Base-by-base conservation (phyloP, 2,888 invertebrate genomes). In the Uropetala carovei region DNA sequence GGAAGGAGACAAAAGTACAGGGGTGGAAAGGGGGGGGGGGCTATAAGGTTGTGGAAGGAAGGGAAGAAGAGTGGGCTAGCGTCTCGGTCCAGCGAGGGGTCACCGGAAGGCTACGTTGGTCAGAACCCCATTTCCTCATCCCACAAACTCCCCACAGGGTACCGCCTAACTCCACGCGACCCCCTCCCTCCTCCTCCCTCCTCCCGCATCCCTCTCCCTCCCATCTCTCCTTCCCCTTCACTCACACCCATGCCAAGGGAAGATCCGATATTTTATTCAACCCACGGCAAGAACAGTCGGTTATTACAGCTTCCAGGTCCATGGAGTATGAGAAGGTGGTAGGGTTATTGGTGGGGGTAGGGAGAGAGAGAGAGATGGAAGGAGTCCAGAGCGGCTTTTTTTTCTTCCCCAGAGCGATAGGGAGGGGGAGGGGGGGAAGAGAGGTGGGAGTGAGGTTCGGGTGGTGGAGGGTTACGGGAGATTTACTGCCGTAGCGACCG, bases 201-300 rank as follows among this genome's bases (percentile, higher is more conserved):
- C 27, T 14, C 27, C 22, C 81, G 27, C 11, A 27, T 43, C 22
- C 75, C 22, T 18, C n/a, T 68, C 22, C 85, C 58, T 9, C 11
- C 14, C 27, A 10, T 27, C 22, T n/a, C 22, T 86, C 14, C 86
- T 14, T 16, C 27, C 86, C 59, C 14, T 13, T 14, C 58, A 4
- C 59, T 59, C 86, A 58, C 86, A 58, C 85, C 85, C 85, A 16
- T 85, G 58, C 85, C 85, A 58, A 85, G 58, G 85, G 57, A 85
- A 57, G 85, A 57, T 85, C 57, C 85, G 85, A 85, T 85, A 85
- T 85, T 85, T 85, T 85, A 85, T 85, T 85, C 85, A 85, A 58
- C 85, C 85, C 85, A 85, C 85, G 85, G 85, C 85, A 85, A 85
- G 85, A 85, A 85, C 85, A 85, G 85, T 85, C 85, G 85, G 85